Percentiles rank a stretch among this genome's conserved stretches.
Conservation (phyloP, 37 sponge, comb jelly and placozoan species). For the Hexactinellida sp. region DNA sequence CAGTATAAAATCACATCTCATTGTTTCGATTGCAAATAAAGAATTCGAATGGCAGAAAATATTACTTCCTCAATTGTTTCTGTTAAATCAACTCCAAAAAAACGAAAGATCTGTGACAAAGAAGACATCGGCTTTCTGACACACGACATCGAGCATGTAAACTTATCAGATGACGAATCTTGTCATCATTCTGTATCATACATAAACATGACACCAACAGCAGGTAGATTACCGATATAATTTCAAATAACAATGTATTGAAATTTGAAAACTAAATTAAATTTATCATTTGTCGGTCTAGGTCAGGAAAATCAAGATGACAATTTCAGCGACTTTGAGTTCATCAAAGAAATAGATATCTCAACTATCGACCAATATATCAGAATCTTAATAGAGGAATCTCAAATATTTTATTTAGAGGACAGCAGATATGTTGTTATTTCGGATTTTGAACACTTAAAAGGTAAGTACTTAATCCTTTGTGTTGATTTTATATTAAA, state of each 20-base stretch:
- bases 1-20: too few species aligned
- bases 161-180: not conserved
- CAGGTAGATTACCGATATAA: too few species aligned
- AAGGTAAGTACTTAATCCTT: too few species aligned
- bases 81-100: not conserved
- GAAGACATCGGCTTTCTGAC: not conserved
- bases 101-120: not conserved
- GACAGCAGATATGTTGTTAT: not conserved
- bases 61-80: not conserved
- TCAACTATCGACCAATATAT: not conserved
- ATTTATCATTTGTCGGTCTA: not conserved
- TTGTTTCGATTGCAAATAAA: too few species aligned
- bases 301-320: not conserved
- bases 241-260: too few species aligned
- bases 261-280: too few species aligned
- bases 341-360: not conserved
- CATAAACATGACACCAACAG: not conserved
- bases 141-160: not conserved
- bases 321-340: not conserved
- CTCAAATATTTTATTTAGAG: not conserved
- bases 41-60: not conserved
- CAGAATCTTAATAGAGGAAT: not conserved
- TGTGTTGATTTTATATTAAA: not conserved
- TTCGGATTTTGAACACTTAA: not conserved
- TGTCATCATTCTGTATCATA: not conserved